Base-by-base conservation (phyloP, 2,888 invertebrate genomes). In the Andrena bicolor region DNA sequence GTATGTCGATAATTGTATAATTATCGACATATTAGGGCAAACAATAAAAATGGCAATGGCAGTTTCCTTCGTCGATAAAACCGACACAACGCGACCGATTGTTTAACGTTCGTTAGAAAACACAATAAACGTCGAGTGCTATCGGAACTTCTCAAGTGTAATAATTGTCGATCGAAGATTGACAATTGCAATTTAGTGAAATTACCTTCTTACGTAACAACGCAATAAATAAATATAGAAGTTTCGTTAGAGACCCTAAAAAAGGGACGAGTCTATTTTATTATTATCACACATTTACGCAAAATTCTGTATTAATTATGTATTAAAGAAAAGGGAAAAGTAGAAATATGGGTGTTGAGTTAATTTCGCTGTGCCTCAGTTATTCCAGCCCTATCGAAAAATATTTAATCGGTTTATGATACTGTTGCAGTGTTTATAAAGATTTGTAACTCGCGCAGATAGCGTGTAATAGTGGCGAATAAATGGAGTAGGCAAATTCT, bases 31-130 rank as follows among this genome's bases (percentile, higher is more conserved):
- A 71, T 65, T 71, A 4, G 3, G 30, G 4, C 7, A 13, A 16
- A 16, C 2, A 73, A n/a, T 30, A 58, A 41, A 74, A 79, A 51
- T 74, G 8, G 16, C 32, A 60, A 64, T 65, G 69, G 65, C 35
- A 48, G 10, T 61, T 65, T 66, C 35, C 65, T 79, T 49, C 5
- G 10, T 32, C 28, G 53, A 79, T 70, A 70, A 26, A 7, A 26
- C 26, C 30, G 65, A 51, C 51, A 79, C 73, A 82, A 80, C 64
- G 74, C 48, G 16, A 56, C 23, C 41, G 53, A 82, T 82, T 82
- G 80, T 80, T 80, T 49, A 13, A 2, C 28, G 7, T 1, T 41
- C 53, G 10, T 66, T 66, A 35, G 56, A 56, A 41, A 16, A 56
- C 23, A 56, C 23, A 53, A 69, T 32, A 28, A 74, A 53, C 48